Evolutionary conservation across 2,888 invertebrate species (phyloP).

Genomic region (Drosophila neotestacea): DNA sequence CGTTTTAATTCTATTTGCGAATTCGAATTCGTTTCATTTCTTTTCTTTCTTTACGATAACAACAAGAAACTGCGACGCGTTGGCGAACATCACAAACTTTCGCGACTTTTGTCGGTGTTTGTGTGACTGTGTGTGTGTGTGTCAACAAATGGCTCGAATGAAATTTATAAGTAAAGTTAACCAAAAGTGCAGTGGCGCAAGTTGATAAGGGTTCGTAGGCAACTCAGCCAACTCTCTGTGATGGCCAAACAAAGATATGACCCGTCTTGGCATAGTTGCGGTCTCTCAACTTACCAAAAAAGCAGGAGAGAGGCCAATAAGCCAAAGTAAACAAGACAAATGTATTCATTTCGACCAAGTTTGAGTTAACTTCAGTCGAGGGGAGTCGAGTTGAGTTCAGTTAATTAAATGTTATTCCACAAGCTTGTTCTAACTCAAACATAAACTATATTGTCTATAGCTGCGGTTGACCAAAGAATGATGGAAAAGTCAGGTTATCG

Average conservation of each 20-base stretch:
- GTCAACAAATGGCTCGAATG: conserved; percentile 79
- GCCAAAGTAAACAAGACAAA: conserved; percentile 64
- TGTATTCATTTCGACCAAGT: conserved; percentile 65
- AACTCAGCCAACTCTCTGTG: conserved; percentile 36
- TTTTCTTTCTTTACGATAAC: conserved; percentile 26
- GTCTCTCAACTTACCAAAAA: conserved; percentile 45
- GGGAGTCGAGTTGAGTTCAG: conserved; percentile 51
- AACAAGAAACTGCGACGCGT: conserved; percentile 52
- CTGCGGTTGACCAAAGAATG: conserved; percentile 9
- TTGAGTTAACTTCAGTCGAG: conserved; percentile 25
- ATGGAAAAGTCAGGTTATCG: conserved; percentile 7
- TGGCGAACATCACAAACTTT: conserved; percentile 58
- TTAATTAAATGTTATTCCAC: conserved; percentile 70
- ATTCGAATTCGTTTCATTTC: conserved; percentile 35
- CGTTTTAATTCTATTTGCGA: conserved; percentile 77
- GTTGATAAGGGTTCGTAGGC: conserved; percentile 70
- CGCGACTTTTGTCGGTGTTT: conserved; percentile 39
- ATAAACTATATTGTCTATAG: conserved; percentile 49
- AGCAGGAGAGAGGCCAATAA: conserved; percentile 52
- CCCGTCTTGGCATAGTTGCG: conserved; percentile 56
- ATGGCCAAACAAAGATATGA: conserved; percentile 55
- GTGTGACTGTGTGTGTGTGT: conserved; percentile 31
- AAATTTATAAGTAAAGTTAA: conserved; percentile 79
- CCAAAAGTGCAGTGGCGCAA: conserved; percentile 64
- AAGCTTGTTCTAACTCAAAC: conserved; percentile 59